Base-by-base conservation (phyloP, 1,140 invertebrate species). In the Panulirus ornatus region DNA sequence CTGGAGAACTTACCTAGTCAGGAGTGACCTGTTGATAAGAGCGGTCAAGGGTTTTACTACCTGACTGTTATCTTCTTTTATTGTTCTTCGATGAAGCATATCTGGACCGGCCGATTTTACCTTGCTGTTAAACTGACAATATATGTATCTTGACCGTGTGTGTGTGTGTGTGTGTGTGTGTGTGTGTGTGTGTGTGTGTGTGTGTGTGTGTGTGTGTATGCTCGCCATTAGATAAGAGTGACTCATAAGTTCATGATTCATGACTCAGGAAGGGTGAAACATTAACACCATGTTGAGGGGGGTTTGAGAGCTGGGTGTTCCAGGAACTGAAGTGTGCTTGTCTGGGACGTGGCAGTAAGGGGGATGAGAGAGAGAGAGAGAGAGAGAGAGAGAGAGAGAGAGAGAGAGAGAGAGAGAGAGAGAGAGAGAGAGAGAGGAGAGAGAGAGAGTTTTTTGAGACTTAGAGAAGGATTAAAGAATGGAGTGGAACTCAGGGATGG, bases 101-200 rank as follows among this genome's bases (percentile, higher is more conserved):
- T n/a, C n/a, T n/a, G n/a, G n/a, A n/a, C n/a, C n/a, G n/a, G n/a
- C n/a, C n/a, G n/a, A n/a, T n/a, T n/a, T n/a, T n/a, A n/a, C n/a
- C n/a, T n/a, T n/a, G n/a, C n/a, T n/a, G n/a, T n/a, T n/a, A n/a
- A n/a, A n/a, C n/a, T n/a, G n/a, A n/a, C n/a, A n/a, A n/a, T n/a
- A n/a, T n/a, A n/a, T n/a, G 40, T 6, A 44, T 78, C 38, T 22
- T 3, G 19, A 47, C 44, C 5, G 44, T 47, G 14, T 47, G 63
- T 66, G 5, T 5, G 5, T 5, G 27, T 47, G 42, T 58, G 47
- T 47, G 34, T 82, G 54, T 82, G 44, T 30, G 27, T 63, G 14
- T 81, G n/a, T 81, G 44, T 47, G 44, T 76, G 34, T 76, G 6
- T 76, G 40, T 40, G 42, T 76, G 22, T 38, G 38, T 76, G 5